Evolutionary conservation across 2,797 vertebrate genomes (phyloP).

Genomic region (Syndactyla subalaris): DNA sequence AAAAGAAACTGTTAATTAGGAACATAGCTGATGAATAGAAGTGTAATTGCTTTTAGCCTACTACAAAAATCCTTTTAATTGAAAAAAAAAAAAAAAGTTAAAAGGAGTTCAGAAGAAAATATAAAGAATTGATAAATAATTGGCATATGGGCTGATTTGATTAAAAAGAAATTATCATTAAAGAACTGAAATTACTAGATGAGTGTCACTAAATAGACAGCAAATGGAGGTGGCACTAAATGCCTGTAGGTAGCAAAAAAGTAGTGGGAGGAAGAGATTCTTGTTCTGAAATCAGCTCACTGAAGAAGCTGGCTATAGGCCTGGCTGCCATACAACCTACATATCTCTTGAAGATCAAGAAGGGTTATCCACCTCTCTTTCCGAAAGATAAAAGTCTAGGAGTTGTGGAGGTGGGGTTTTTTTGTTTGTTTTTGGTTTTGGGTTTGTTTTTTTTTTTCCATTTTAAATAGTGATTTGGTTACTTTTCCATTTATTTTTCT

Average conservation of each 20-base stretch:
- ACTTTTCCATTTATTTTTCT: not conserved
- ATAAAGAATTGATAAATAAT: conserved; percentile 31
- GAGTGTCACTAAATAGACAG: conserved; percentile 10
- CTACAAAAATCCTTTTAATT: conserved; percentile 11
- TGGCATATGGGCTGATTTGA: not conserved
- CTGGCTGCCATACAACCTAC: not conserved
- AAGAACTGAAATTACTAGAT: not conserved
- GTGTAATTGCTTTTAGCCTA: not conserved
- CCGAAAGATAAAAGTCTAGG: not conserved
- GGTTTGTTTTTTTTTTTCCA: no score
- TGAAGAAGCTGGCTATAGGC: not conserved
- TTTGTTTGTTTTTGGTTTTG: no score
- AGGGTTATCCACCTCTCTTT: not conserved
- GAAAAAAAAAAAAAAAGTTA: conserved; percentile 4
- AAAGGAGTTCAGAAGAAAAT: not conserved
- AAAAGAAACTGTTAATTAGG: conserved; percentile 4
- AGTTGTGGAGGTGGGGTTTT: accelerated
- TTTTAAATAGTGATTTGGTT: not conserved
- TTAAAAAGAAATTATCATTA: conserved; percentile 14
- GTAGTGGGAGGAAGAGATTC: conserved; percentile 15
- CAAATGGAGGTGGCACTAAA: not conserved
- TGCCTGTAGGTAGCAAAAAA: not conserved
- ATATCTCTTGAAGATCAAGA: not conserved
- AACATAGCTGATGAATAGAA: not conserved
- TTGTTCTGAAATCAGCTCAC: conserved; percentile 20